Evolutionary conservation across 1,140 invertebrate genomes (phyloP), one percentile per base, ranked within the genome.

Genomic region (Chrysomallon squamiferum): DNA sequence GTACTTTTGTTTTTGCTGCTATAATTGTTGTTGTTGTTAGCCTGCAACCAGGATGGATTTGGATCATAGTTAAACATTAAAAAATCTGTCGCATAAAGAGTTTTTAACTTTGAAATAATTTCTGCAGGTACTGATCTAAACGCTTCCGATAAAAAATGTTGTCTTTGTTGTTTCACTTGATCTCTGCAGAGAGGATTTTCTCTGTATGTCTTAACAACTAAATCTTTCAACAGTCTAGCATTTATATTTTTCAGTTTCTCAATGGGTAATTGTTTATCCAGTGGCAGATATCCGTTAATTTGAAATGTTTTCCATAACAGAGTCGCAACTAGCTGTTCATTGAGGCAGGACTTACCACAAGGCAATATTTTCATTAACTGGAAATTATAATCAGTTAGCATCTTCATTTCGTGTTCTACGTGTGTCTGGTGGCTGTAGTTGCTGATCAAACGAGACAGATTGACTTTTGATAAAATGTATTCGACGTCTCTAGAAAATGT

Each of bases 271-370:
- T 32, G 59, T 33, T 38, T 25, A 29, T 50, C 41, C 18, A 25
- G 22, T 3, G 67, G 71, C 15, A 72, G 22, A 32, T 72, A 72
- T 6, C 71, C 71, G 33, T 72, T 69, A 32, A 66, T 47, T 54
- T 67, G 45, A 60, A 73, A 73, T 9, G 68, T 62, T 30, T 43
- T 49, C 72, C 69, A 71, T 11, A 74, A 27, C 20, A 59, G 43
- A 13, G 45, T 27, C 9, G 52, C 59, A 25, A 73, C 35, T 38
- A 68, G 61, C 13, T n/a, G 11, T 43, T 49, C 52, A 4, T 22
- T 56, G n/a, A 66, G 59, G 47, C 68, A 71, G 1, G 60, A 33
- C 7, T 63, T 30, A 32, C 35, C 13, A 29, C 15, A 22, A 33
- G 60, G 64, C 47, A 62, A 30, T 15, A 45, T 62, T 15, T 47